Conservation (phyloP, 1,140 invertebrate genomes). For the Nephotettix cincticeps region DNA sequence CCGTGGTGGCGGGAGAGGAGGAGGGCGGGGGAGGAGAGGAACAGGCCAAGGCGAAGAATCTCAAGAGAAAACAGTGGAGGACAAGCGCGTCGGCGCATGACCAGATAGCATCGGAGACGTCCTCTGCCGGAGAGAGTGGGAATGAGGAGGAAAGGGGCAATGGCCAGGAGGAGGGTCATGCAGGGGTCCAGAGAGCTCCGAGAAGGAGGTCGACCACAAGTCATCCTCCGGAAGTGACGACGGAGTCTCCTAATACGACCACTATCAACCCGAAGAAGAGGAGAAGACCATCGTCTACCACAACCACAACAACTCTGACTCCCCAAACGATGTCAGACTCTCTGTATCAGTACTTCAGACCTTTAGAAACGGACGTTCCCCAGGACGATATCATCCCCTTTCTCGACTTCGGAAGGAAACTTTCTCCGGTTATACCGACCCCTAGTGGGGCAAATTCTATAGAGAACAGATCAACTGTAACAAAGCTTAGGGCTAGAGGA, state of each 20-base stretch:
- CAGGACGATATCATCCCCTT: conserved; percentile 37
- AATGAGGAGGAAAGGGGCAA: not conserved
- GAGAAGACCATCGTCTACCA: not conserved
- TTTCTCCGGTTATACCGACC: conserved; percentile 30
- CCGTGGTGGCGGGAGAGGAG: not conserved
- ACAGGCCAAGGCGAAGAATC: conserved; percentile 6
- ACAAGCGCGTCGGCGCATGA: not conserved
- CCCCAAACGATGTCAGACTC: conserved; percentile 36
- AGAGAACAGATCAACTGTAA: conserved; percentile 32
- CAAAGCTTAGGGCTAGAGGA: not conserved
- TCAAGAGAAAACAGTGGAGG: conserved; percentile 8
- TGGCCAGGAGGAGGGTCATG: not conserved
- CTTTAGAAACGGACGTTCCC: conserved; percentile 35
- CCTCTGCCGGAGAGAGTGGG: not conserved
- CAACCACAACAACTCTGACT: conserved; percentile 25
- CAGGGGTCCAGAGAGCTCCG: not conserved
- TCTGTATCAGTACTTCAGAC: conserved; percentile 38
- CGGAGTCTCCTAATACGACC: not conserved
- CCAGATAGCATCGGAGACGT: conserved; percentile 12
- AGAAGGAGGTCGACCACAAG: not conserved
- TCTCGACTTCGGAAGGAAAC: conserved; percentile 38
- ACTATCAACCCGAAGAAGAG: not conserved
- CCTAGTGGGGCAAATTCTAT: conserved; percentile 35
- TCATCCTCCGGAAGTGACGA: not conserved
- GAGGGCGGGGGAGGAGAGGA: not conserved